These are phyloP conservation scores for Achroia grisella DNA, from an alignment of 1,140 invertebrate genomes.

Conservation along the genomic window DNA sequence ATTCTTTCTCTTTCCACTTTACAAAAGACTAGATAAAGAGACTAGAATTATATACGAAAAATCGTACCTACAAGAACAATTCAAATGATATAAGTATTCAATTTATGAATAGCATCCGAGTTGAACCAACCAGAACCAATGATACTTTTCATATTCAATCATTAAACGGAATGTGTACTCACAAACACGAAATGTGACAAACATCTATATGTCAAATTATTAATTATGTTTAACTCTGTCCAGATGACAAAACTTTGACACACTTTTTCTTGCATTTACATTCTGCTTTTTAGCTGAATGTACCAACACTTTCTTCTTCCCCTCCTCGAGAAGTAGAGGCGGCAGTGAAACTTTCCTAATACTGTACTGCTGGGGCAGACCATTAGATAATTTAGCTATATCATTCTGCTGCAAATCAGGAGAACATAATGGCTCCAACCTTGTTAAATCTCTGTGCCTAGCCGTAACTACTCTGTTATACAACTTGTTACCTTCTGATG, in stretches of 20 bases:
- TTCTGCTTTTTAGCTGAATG: constrained; percentile 41
- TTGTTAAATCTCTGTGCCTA: constrained; percentile 41
- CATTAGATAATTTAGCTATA: constrained; percentile 21
- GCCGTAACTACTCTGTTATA: constrained; percentile 45
- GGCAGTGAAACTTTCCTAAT: constrained; percentile 67
- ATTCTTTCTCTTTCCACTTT: no score
- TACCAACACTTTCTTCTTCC: constrained; percentile 40
- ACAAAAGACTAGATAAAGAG: no score
- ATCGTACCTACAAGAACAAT: no score
- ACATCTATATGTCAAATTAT: no score
- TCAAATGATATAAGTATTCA: no score
- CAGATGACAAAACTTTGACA: constrained; percentile 18
- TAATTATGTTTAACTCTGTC: constrained; percentile 17
- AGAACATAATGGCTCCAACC: constrained; percentile 47
- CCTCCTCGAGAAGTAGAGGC: constrained; percentile 54
- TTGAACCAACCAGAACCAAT: no score
- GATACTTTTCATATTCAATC: no score
- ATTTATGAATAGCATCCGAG: no score
- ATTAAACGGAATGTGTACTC: no score
- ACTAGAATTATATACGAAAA: no score
- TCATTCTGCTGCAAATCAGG: constrained; percentile 39
- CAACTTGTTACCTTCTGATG: constrained; percentile 34
- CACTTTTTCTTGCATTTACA: constrained; percentile 28
- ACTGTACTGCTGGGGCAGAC: constrained; percentile 27
- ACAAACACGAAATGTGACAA: no score